Evolutionary conservation across 2,113 vertebrate genomes (phyloP).

Genomic region (Sakesphorus luctuosus): DNA sequence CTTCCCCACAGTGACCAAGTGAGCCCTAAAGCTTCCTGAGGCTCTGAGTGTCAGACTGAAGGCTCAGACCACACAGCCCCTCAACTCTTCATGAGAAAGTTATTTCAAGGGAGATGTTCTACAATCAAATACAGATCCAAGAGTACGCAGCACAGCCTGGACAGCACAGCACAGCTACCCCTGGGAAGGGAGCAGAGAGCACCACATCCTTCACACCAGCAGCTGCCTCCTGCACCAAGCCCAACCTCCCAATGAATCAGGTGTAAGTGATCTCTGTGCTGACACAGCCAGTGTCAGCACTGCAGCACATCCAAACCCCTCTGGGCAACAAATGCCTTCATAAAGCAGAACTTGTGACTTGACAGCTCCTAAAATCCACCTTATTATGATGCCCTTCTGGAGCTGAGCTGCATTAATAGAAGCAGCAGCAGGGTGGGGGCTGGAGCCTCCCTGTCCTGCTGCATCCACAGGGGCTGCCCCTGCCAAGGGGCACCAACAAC

Average conservation of each 20-base stretch:
- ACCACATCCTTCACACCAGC: neutral
- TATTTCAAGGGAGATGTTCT: neutral
- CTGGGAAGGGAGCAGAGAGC: neutral
- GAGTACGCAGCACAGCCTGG: neutral
- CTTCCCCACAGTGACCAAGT: neutral
- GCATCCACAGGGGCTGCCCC: neutral
- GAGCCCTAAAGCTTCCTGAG: neutral
- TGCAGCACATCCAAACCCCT: neutral
- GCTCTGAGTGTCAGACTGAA: neutral
- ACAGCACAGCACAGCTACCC: neutral
- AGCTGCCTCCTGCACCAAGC: neutral
- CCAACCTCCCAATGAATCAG: neutral
- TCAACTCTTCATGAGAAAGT: neutral
- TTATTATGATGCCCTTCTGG: neutral
- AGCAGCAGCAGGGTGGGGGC: neutral
- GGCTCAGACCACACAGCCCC: neutral
- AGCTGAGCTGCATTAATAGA: neutral
- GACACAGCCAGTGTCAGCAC: neutral
- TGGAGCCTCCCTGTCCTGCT: neutral
- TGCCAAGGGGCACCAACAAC: fast-evolving
- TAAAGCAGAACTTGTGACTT: neutral
- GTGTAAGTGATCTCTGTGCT: neutral
- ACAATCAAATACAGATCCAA: neutral
- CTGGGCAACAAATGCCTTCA: neutral
- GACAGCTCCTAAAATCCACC: neutral